Base-by-base conservation (phyloP, 2,113 vertebrate genomes). In the Pagrus major region DNA sequence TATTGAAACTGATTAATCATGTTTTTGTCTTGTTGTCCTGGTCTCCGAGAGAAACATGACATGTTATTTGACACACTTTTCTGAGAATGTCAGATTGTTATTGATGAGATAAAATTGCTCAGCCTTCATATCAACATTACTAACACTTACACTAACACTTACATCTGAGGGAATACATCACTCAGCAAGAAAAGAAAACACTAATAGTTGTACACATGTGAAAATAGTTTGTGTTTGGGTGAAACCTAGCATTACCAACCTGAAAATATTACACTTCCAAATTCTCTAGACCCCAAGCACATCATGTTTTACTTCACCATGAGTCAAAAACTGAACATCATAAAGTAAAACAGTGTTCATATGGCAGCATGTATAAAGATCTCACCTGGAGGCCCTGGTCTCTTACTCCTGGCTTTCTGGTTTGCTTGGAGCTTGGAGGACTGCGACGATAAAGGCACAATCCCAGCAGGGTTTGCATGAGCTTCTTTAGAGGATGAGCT, bases 361-460 rank as follows among this genome's bases (percentile, higher is more conserved):
- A 42, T 44, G 25, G 29, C 55, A 61, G 54, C 9, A 39, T 25
- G 23, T 20, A 21, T 55, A 31, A 46, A 76, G 20, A 54, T 74
- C 76, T 94, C 94, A 97, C 97, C 96, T 56, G 94, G 86, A 77
- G 94, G 78, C 3, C 94, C 95, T 86, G 96, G 95, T 86, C 84
- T 97, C 80, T 97, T 97, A 89, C 95, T 96, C 84, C 94, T 96
- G 25, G 95, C 95, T 91, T 96, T 98, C 88, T 97, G 96, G 58
- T 96, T 95, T 79, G 95, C 94, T 74, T 97, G 96, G 87, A 96
- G 95, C 86, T 96, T 97, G 54, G 97, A 95, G 80, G 96, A 94
- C 0, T 95, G 96, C n/a, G 95, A 96, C 0, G 95, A 95, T 2
- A 96, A 97, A n/a, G 96, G 94, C 6, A 94, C 92, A 15, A 94